A percentile compares a stretch with the other conserved stretches of the same genome.
Evolutionary conservation across 2,888 invertebrate genomes (phyloP).

Genomic region (Camptogramma bilineatum): DNA sequence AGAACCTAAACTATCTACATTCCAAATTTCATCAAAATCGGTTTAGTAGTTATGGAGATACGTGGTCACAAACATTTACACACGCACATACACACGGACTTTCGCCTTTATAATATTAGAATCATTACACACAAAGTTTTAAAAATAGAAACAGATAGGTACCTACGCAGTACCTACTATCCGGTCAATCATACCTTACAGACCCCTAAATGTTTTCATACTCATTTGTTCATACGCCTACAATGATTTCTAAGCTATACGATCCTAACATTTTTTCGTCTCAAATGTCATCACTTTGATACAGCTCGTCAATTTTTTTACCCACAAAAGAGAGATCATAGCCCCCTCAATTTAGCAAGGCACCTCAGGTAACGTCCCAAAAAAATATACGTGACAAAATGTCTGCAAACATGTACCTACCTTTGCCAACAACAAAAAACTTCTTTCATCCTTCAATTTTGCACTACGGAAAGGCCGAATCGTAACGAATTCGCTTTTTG

Average conservation of each 20-base stretch:
- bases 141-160: slow-evolving; percentile 1
- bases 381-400: slow-evolving; percentile 84
- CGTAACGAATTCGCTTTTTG: slow-evolving; percentile 70
- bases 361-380: slow-evolving; percentile 71
- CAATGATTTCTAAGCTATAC: slow-evolving; percentile 45
- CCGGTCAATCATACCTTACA: slow-evolving; percentile 20
- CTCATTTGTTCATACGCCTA: slow-evolving; percentile 26
- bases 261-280: slow-evolving; percentile 51
- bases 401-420: slow-evolving; percentile 84
- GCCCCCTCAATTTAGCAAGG: slow-evolving; percentile 73
- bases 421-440: slow-evolving; percentile 63
- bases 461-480: slow-evolving; percentile 64
- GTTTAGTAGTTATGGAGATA: too few species aligned
- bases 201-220: slow-evolving; percentile 23
- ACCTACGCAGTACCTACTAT: slow-evolving; percentile 16
- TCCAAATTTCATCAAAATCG: too few species aligned
- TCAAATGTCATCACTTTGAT: slow-evolving; percentile 76
- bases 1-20: too few species aligned
- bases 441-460: slow-evolving; percentile 64
- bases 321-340: slow-evolving; percentile 65
- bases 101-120: too few species aligned
- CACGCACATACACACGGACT: too few species aligned
- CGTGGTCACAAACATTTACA: too few species aligned
- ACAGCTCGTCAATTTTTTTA: slow-evolving; percentile 66
- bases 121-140: not conserved